Evolutionary conservation across 92 coral and sea anemone species (phyloP).

Genomic region (Epizoanthus scotinus): DNA sequence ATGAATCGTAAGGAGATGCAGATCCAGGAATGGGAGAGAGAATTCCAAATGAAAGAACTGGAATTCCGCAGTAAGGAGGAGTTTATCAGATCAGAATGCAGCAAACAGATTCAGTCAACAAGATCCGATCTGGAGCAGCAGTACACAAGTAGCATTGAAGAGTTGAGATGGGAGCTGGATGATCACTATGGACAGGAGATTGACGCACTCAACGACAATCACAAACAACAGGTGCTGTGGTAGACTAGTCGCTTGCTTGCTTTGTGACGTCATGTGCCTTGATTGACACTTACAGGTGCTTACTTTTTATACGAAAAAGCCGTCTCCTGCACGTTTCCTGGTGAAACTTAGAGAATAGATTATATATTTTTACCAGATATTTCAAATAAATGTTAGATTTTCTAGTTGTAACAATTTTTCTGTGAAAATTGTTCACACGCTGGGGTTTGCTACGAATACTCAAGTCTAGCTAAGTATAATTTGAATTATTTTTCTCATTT

Average conservation of each 20-base stretch:
- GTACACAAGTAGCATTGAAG: slow-evolving; percentile 73
- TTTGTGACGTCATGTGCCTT: slow-evolving; percentile 1
- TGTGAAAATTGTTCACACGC: too few relatives aligned
- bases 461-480: too few relatives aligned
- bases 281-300: neutral
- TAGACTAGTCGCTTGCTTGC: slow-evolving; percentile 30
- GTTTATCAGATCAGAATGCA: slow-evolving; percentile 59
- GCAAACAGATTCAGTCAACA: slow-evolving; percentile 59
- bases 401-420: too few relatives aligned
- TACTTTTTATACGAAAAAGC: too few relatives aligned
- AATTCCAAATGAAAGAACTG: slow-evolving; percentile 82
- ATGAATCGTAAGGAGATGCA: slow-evolving; percentile 87
- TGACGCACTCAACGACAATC: slow-evolving; percentile 64
- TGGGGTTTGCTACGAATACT: too few relatives aligned
- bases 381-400: too few relatives aligned
- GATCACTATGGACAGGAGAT: slow-evolving; percentile 82
- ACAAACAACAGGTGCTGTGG: slow-evolving; percentile 98
- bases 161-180: slow-evolving; percentile 83
- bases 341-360: too few relatives aligned
- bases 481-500: too few relatives aligned
- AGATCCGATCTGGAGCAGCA: slow-evolving; percentile 69
- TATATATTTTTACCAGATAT: too few relatives aligned
- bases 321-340: too few relatives aligned
- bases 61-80: slow-evolving; percentile 70
- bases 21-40: slow-evolving; percentile 93